Percentiles rank a stretch among this genome's conserved stretches.
Conservation (phyloP, 2,797 vertebrate species). For the Capromys pilorides region DNA sequence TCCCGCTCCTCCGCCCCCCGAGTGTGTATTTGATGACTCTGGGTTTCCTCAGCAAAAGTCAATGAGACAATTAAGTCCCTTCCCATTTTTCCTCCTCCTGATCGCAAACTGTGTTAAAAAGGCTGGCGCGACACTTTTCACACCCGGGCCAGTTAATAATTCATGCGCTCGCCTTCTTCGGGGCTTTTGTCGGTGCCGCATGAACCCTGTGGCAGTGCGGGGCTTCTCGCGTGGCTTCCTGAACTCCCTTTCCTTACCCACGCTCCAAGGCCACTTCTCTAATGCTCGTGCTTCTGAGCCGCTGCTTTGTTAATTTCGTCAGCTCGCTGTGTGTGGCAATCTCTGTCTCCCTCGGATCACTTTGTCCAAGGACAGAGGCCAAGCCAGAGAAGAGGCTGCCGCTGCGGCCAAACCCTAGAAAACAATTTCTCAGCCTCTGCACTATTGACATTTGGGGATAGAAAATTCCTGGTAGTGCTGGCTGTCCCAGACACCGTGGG, state of each 20-base stretch:
- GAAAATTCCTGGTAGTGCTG: background rate
- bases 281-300: background rate
- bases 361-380: background rate
- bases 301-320: conserved; percentile 47
- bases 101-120: conserved; percentile 79
- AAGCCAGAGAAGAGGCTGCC: background rate
- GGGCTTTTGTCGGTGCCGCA: conserved; percentile 40
- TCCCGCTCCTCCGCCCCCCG: conserved; percentile 58
- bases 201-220: background rate
- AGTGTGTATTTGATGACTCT: conserved; percentile 77
- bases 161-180: conserved; percentile 14
- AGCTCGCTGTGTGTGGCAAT: conserved; percentile 8
- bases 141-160: conserved; percentile 75
- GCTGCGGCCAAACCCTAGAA: background rate
- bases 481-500: too few species aligned
- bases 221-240: conserved; percentile 9
- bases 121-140: conserved; percentile 80
- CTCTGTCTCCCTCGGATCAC: background rate
- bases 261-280: background rate
- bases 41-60: conserved; percentile 80
- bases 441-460: background rate
- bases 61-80: conserved; percentile 82
- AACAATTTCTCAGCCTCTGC: background rate
- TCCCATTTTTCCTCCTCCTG: conserved; percentile 80
- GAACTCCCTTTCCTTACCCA: background rate